Percentiles rank a stretch among this genome's conserved stretches.
Evolutionary conservation across 2,113 vertebrate species (phyloP).

Genomic region (Pipra filicauda): DNA sequence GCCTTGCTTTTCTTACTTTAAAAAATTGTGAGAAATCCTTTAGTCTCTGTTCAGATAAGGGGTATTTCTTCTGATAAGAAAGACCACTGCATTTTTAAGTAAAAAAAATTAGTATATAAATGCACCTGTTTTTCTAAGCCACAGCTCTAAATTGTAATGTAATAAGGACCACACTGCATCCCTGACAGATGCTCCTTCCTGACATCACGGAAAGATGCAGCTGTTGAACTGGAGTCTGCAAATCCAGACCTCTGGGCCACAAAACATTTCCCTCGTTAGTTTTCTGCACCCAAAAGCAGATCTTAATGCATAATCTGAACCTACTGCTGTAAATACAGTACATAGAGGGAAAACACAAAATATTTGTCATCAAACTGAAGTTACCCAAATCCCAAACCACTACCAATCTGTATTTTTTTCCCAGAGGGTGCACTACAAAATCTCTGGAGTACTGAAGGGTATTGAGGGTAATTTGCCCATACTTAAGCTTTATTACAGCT

Average conservation of each 20-base stretch:
- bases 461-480: neutral
- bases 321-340: neutral
- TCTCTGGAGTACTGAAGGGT: neutral
- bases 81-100: neutral
- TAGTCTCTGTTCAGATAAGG: neutral
- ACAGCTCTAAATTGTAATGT: neutral
- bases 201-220: constrained; percentile 10
- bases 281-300: constrained; percentile 3
- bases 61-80: neutral
- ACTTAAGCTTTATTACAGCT: neutral
- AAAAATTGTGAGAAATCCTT: neutral
- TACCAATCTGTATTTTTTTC: neutral
- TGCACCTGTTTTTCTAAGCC: neutral
- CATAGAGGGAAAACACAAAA: neutral
- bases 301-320: neutral
- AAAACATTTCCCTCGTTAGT: constrained; percentile 13
- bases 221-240: neutral
- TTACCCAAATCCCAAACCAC: neutral
- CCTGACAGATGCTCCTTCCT: constrained; percentile 23
- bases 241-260: constrained; percentile 26
- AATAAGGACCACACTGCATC: neutral
- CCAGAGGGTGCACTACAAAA: neutral
- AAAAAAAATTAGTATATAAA: neutral
- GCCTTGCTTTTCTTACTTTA: neutral
- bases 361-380: neutral